Evolutionary conservation across 2,113 vertebrate species (phyloP), one percentile per base, ranked within the genome.

Genomic region (Telmatochromis sp.): DNA sequence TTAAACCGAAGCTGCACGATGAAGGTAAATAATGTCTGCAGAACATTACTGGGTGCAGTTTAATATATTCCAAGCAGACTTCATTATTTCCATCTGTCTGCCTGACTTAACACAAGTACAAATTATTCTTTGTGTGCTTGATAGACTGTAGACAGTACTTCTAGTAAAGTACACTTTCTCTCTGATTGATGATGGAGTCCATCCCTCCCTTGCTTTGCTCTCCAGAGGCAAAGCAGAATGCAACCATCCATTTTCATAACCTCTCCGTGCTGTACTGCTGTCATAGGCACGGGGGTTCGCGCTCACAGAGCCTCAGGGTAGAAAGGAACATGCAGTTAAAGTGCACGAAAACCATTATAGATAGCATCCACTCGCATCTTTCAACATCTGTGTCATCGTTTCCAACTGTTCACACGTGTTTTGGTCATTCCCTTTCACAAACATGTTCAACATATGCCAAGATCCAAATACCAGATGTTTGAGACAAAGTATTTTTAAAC

Each of bases 181-280:
- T 82, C 70, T 94, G 93, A 95, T 94, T 93, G 92, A 94, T 89
- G 90, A 82, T n/a, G 5, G 60, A 85, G 83, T 85, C 63, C 4
- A 45, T 81, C 37, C 57, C 40, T 84, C 68, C 70, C 35, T 54
- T 42, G 53, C 81, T 53, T 85, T 80, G 31, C 68, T 85, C 85
- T 89, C 65, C 60, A 86, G 40, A 86, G 83, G 42, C 78, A 89
- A 92, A 87, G 68, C 9, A 1, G 63, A 70, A 78, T 58, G 51
- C 51, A 93, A 51, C 63, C 86, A 91, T 94, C 68, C 70, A 75
- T 94, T 93, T 92, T 86, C 88, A 86, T 86, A 84, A 84, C 80
- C 80, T 84, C 35, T 33, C 58, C 70, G 80, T 88, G 68, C 80
- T 82, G 23, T 19, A 26, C 11, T 6, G 5, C 73, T 8, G 73